Base-by-base conservation (phyloP, 2,113 vertebrate genomes). In the Nothoprocta perdicaria region DNA sequence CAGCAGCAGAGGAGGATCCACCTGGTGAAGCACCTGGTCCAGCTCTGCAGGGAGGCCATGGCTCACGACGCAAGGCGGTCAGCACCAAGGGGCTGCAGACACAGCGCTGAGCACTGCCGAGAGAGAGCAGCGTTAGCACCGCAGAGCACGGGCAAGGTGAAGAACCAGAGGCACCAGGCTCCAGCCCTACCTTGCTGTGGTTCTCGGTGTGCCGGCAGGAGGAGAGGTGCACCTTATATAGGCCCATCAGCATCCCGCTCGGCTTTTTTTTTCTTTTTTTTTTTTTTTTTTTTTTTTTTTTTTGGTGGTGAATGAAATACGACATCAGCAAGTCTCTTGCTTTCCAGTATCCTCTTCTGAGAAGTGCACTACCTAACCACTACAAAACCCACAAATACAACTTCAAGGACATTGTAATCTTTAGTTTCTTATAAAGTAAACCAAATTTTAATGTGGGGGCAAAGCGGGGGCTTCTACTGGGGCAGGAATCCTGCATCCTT, bases 291-390 rank as follows among this genome's bases (percentile, higher is more conserved):
- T 81, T 57, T 45, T 58, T 81, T 95, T 79, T 92, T 66, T 40
- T 3, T 17, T 67, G 55, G 45, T 82, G 65, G 43, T 89, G 72
- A 95, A 83, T 95, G 96, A 95, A 97, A 82, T 90, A 96, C 97
- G 90, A 97, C 97, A 97, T 98, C 97, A 98, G 96, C 97, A 96
- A 95, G 90, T 95, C 91, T 97, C 96, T 96, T 89, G 95, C 97
- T 97, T 98, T 98, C 97, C 97, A 97, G 90, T 90, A 88, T 89
- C 81, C 90, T 95, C 83, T 98, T 98, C 98, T 97, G 97, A 97
- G 97, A 98, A 98, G 74, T 92, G 92, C 74, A 98, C 76, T 92
- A 93, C 74, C 91, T 96, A 97, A 98, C 97, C 97, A 97, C 97
- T 80, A 80, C 68, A 91, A 81, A 94, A 96, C 95, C 92, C 97